These are phyloP conservation scores for Tychaedon coryphoeus DNA, from an alignment of 2,113 vertebrate genomes.

Conservation along the genomic window DNA sequence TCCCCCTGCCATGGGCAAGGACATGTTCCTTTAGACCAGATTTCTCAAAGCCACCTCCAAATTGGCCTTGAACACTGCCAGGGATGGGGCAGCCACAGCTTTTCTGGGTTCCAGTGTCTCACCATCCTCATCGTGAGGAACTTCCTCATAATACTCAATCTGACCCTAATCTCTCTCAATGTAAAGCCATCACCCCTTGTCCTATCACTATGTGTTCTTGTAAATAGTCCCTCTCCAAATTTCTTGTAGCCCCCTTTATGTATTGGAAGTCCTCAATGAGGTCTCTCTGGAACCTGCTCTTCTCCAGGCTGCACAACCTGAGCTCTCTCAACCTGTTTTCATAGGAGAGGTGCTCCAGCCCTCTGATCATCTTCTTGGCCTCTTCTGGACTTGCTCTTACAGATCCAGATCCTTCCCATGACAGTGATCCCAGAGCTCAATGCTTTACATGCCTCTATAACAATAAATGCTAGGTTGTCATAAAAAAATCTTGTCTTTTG, in stretches of 20 bases:
- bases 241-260: not conserved
- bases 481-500: not conserved
- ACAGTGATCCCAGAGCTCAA: not conserved
- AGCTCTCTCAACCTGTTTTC: not conserved
- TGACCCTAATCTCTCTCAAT: not conserved
- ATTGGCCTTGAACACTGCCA: not conserved
- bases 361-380: not conserved
- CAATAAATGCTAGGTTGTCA: not conserved
- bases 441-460: not conserved
- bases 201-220: not conserved
- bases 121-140: not conserved
- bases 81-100: not conserved
- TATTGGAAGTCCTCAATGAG: not conserved
- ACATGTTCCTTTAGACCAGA: not conserved
- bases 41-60: not conserved
- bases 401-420: not conserved
- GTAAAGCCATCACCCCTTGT: not conserved
- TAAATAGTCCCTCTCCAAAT: not conserved
- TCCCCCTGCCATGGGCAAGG: not conserved
- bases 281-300: fast-evolving
- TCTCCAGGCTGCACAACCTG: not conserved
- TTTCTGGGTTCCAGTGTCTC: not conserved
- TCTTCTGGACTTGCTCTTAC: not conserved
- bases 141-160: not conserved
- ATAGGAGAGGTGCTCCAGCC: not conserved